Evolutionary conservation across 2,113 vertebrate genomes (phyloP), one percentile per base, ranked within the genome.

Genomic region (Callocephalon fimbriatum): DNA sequence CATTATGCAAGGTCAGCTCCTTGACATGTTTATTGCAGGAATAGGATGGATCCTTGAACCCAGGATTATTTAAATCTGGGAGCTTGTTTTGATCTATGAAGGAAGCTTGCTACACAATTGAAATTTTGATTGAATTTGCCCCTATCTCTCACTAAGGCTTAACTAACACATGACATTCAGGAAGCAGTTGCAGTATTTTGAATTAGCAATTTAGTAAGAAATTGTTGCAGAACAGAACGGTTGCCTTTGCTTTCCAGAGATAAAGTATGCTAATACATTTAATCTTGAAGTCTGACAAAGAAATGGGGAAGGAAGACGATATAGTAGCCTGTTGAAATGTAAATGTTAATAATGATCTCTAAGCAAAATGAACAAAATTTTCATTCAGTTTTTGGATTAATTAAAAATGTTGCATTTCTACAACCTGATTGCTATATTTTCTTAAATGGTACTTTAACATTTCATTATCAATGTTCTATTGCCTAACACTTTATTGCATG

Each of bases 191-290:
- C 11, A 31, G 21, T 70, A 66, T 88, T 92, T 73, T 86, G 61
- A 86, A 92, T 95, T 86, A 93, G 40, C 9, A 76, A 70, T 95
- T 86, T 68, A 32, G 35, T 32, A 76, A 85, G 54, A 94, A 62
- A 38, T 78, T 62, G 47, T 45, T 95, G 73, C 63, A 91, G 74
- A 96, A 80, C 40, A 85, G 83, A 95, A 53, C 61, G 83, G 61
- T 65, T 94, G 77, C 25, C 32, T 90, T 95, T 91, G 21, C 25
- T 84, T 95, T 88, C 31, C 22, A 66, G 71, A 84, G 86, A 88
- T 47, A 94, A 75, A 47, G 38, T 62, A 93, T 93, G 86, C 35
- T 96, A 94, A 94, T 87, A 11, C 70, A 22, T 61, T 94, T 96
- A 88, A 93, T 88, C 68, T 66, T 27, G 17, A 93, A 84, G 58